Base-by-base conservation (phyloP, 2,888 invertebrate species). In the Kuschelorhynchus macadamiae region DNA sequence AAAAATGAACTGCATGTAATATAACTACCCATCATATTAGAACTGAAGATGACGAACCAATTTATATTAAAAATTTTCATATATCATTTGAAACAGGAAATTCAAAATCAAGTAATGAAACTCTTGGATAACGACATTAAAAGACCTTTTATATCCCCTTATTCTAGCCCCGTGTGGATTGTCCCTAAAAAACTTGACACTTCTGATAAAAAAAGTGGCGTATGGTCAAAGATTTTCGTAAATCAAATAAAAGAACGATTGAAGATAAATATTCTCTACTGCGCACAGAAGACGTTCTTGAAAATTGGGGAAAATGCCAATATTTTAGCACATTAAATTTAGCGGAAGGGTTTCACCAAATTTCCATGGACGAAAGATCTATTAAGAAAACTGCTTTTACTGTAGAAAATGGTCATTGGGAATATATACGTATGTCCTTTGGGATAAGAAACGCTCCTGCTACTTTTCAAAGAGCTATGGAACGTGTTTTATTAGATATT, bases 221-320 rank as follows among this genome's bases (percentile, higher is more conserved):
- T 4, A 25, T 25, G 25, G 25, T 25, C 2, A 25, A 4, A 2
- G 25, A 25, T 25, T 25, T 69, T 44, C 33, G 67, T 12, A 53
- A 55, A 16, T 7, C 68, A 4, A 71, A 71, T 49, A 52, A 59
- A 18, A 44, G 39, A 36, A 79, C 79, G 0, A 70, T 77, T 1
- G 72, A 68, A 0, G 80, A 80, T 57, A 46, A 25, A 33, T 74
- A 74, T 32, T 71, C 72, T 1, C 44, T 74, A 11, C 71, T 71
- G 3, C 75, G 21, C 3, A 25, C 7, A 25, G 25, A 25, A 7
- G 25, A 25, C 3, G 7, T 25, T 25, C 7, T 25, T 5, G 72
- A 71, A 50, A 71, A 67, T 32, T 46, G 75, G 46, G 73, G 71
- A 17, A 36, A 46, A 14, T 47, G 62, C 21, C 25, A 70, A 30